Percentiles rank a stretch among this genome's conserved stretches.
Conservation (phyloP, 2,113 vertebrate genomes). For the Heterochromis multidens region DNA sequence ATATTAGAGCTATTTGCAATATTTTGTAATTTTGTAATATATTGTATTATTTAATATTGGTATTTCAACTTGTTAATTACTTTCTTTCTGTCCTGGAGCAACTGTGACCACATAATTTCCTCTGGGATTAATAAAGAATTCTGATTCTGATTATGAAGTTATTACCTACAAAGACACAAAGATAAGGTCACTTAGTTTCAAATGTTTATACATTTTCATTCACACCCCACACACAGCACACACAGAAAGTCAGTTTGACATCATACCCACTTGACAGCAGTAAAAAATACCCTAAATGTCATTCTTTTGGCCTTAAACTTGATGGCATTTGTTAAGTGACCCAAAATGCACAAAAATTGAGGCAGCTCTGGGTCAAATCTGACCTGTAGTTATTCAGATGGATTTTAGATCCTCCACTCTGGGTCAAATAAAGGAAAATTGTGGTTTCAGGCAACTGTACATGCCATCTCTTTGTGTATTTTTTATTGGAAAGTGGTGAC, state of each 20-base stretch:
- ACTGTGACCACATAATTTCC: no score
- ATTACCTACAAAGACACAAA: not conserved
- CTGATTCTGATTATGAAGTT: no score
- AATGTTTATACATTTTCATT: not conserved
- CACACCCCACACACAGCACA: not conserved
- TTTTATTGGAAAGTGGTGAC: not conserved
- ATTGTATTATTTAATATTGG: no score
- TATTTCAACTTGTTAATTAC: no score
- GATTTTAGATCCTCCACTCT: not conserved
- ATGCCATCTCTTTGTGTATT: not conserved
- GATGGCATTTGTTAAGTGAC: not conserved
- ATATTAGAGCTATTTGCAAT: no score
- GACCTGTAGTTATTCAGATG: not conserved
- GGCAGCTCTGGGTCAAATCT: not conserved
- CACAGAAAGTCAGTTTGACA: not conserved
- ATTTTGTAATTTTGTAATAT: no score
- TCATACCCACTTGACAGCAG: not conserved
- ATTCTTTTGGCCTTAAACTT: rapidly evolving
- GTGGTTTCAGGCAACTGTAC: not conserved
- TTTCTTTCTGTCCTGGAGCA: no score
- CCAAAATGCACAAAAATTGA: not conserved
- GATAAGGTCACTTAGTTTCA: not conserved
- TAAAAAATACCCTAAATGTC: not conserved
- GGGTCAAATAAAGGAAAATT: not conserved
- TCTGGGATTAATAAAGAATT: no score